Percentiles rank a stretch among this genome's conserved stretches.
These are phyloP conservation scores for Rhadinocentrus ornatus DNA, from an alignment of 2,797 vertebrate species.

Conservation along the genomic window DNA sequence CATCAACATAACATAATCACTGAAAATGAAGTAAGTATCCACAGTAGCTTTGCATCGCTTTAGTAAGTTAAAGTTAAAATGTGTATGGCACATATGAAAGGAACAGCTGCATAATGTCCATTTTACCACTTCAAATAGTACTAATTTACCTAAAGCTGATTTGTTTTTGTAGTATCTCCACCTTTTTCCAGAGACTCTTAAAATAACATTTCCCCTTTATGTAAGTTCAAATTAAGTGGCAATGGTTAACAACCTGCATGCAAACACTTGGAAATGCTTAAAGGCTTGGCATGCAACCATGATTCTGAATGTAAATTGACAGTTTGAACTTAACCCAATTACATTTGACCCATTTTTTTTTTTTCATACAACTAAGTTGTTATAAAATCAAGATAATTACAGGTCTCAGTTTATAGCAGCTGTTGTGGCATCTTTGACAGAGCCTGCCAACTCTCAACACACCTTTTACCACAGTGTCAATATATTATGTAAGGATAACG, in stretches of 20 bases:
- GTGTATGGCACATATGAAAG: no score
- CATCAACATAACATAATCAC: no score
- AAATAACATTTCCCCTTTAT: not conserved
- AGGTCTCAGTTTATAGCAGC: slow-evolving; percentile 19
- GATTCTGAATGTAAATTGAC: not conserved
- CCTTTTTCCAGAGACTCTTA: no score
- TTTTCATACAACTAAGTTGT: slow-evolving; percentile 10
- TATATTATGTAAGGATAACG: slow-evolving; percentile 16
- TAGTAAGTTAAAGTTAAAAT: no score
- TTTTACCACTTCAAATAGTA: no score
- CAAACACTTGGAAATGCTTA: not conserved
- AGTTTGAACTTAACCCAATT: not conserved
- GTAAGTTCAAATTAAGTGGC: not conserved
- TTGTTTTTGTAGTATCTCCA: no score
- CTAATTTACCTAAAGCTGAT: no score
- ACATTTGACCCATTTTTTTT: not conserved
- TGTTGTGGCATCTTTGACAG: not conserved
- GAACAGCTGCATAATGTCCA: no score
- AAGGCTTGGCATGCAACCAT: not conserved
- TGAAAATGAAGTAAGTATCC: no score
- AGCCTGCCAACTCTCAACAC: not conserved
- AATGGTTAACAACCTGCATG: not conserved
- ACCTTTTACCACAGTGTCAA: slow-evolving; percentile 11
- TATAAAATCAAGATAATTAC: slow-evolving; percentile 17
- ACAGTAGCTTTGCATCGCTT: no score